phyloP scores from a whole-genome alignment of 2,797 vertebrate species.

The Adelosebastes latens region DNA sequence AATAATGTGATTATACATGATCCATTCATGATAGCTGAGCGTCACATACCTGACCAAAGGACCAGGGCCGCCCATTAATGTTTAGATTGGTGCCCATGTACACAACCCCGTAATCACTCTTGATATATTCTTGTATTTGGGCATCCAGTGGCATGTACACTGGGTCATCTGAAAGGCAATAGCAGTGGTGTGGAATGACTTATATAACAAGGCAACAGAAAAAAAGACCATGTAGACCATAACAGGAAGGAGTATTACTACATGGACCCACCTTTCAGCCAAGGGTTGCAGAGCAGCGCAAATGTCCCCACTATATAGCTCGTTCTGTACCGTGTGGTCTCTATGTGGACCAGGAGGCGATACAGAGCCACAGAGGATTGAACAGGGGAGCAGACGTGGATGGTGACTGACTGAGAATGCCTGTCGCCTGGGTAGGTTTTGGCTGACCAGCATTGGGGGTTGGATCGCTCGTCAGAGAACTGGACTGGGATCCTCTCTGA shows the following conservation, averaged over 20 bases:
- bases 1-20: not conserved
- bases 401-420: conserved; percentile 21
- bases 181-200: not conserved
- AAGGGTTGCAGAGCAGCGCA: conserved; percentile 77
- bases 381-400: conserved; percentile 66
- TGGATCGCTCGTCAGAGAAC: not conserved
- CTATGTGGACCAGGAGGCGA: conserved; percentile 55
- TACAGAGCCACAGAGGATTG: conserved; percentile 66
- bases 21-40: not conserved
- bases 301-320: conserved; percentile 54
- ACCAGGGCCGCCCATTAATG: conserved; percentile 60
- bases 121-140: conserved; percentile 72
- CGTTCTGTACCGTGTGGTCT: not conserved
- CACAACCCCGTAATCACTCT: conserved; percentile 69
- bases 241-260: not conserved
- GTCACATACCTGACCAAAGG: conserved; percentile 70
- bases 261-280: conserved; percentile 60
- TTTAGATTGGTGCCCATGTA: conserved; percentile 63
- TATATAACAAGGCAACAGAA: not conserved
- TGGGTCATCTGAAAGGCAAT: conserved; percentile 58
- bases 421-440: conserved; percentile 15
- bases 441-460: conserved; percentile 56
- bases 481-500: conserved; percentile 49
- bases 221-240: not conserved
- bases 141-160: conserved; percentile 66